Percentiles rank a stretch among this genome's conserved stretches.
phyloP scores from a whole-genome alignment of 2,797 vertebrate genomes.

The Cossypha dichroa region DNA sequence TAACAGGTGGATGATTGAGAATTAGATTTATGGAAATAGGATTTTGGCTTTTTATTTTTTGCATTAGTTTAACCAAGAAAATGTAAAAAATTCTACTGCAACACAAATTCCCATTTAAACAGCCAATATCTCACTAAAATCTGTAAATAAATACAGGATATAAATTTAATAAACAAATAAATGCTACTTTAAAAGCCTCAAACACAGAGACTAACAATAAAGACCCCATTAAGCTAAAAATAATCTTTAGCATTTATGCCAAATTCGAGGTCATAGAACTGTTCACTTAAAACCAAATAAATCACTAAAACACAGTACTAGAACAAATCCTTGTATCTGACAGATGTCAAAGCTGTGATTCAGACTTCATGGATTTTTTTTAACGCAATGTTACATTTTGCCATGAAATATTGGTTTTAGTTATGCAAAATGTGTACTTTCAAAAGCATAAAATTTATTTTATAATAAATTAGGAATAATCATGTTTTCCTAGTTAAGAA shows the following conservation, averaged over 20 bases:
- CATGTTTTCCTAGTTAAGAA: background rate
- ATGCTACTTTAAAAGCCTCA: background rate
- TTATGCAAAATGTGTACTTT: background rate
- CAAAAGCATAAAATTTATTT: background rate
- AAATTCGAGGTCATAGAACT: slow-evolving; percentile 14
- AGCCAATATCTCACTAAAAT: background rate
- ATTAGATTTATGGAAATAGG: background rate
- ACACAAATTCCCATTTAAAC: background rate
- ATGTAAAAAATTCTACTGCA: background rate
- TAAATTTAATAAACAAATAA: background rate
- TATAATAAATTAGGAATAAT: background rate
- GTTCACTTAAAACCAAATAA: slow-evolving; percentile 7
- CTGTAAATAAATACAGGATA: background rate
- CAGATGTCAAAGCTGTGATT: background rate
- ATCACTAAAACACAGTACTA: background rate
- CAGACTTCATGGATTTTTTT: background rate
- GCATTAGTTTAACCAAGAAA: background rate
- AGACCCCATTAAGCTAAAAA: slow-evolving; percentile 6
- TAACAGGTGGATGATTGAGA: background rate
- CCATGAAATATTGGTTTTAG: background rate
- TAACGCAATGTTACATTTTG: background rate
- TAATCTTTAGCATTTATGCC: background rate
- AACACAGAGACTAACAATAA: background rate
- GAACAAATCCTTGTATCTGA: background rate
- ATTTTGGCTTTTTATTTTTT: background rate